Evolutionary conservation across 2,888 invertebrate genomes (phyloP), one percentile per base, ranked within the genome.

Genomic region (Amitus sp.): DNA sequence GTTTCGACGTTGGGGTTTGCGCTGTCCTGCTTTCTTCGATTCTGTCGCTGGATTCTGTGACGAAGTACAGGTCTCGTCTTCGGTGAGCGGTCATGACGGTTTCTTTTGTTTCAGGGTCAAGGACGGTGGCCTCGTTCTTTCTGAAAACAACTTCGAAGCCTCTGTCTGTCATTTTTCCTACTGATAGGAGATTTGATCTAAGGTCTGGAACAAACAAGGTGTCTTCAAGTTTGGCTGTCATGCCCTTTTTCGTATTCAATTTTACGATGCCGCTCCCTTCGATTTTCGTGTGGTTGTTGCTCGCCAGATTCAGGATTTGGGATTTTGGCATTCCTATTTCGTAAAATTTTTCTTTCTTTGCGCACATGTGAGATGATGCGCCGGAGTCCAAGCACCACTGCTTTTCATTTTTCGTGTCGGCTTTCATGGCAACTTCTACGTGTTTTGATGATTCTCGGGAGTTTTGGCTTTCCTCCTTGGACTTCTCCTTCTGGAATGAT

Each of bases 311-410:
- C 2, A 47, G n/a, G 9, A 9, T 12, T 28, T 49, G 5, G 1
- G 15, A 20, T 15, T 37, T 27, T 5, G 27, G 27, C 10, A 19
- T 9, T n/a, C 2, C 19, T 9, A 48, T 37, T 23, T 39, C 49
- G 13, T 9, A 6, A 9, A 40, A 49, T 39, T 49, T 39, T 15
- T 1, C 2, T 27, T 39, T 27, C 6, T 49, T 1, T 0, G 15
- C 12, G 17, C 48, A 49, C 49, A 49, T 39, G 39, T 49, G 28
- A 13, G 49, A 18, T 1, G 40, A 23, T 20, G 39, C 28, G 10
- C 49, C 49, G 13, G 27, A 37, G 39, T 48, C 39, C 48, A 48
- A 13, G 15, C 39, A 48, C 48, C 48, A 48, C 33, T 19, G 37
- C 10, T 47, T 13, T 10, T 30, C 46, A 15, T 46, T 13, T 17